Percentiles rank a stretch among this genome's conserved stretches.
These are phyloP conservation scores for Nothocercus nigrocapillus DNA, from an alignment of 2,113 vertebrate genomes.

Conservation along the genomic window DNA sequence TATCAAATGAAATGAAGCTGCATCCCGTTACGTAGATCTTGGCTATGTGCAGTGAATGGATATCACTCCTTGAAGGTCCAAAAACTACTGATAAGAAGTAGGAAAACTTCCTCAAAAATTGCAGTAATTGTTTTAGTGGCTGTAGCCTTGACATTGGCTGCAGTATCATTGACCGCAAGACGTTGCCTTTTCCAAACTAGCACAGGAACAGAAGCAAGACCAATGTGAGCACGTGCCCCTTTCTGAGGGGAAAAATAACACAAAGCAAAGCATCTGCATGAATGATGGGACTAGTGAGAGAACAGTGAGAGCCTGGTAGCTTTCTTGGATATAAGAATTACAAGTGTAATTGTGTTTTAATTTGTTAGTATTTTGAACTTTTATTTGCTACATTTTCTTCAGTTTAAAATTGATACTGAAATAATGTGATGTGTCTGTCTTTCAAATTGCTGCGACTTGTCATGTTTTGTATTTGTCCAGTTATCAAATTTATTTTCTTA, in stretches of 20 bases:
- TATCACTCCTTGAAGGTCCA: neutral
- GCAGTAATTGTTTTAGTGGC: neutral
- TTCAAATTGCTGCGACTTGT: neutral
- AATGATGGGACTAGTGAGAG: neutral
- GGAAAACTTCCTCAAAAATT: neutral
- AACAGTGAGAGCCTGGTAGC: rapidly evolving
- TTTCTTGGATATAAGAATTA: neutral
- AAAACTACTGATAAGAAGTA: neutral
- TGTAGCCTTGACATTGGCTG: neutral
- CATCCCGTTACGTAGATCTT: neutral
- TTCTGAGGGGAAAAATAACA: neutral
- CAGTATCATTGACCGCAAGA: neutral
- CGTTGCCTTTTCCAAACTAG: neutral
- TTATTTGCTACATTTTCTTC: neutral
- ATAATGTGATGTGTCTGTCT: neutral
- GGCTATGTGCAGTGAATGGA: neutral
- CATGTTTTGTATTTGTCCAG: neutral
- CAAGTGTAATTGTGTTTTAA: neutral
- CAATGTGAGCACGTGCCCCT: rapidly evolving
- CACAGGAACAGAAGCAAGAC: neutral
- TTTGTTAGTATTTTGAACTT: neutral
- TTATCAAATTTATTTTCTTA: neutral
- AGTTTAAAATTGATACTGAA: neutral
- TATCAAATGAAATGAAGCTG: neutral
- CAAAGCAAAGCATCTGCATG: neutral